Percentiles rank a stretch among this genome's conserved stretches.
phyloP scores from a whole-genome alignment of 2,888 invertebrate species.

The Hanleya hanleyi region DNA sequence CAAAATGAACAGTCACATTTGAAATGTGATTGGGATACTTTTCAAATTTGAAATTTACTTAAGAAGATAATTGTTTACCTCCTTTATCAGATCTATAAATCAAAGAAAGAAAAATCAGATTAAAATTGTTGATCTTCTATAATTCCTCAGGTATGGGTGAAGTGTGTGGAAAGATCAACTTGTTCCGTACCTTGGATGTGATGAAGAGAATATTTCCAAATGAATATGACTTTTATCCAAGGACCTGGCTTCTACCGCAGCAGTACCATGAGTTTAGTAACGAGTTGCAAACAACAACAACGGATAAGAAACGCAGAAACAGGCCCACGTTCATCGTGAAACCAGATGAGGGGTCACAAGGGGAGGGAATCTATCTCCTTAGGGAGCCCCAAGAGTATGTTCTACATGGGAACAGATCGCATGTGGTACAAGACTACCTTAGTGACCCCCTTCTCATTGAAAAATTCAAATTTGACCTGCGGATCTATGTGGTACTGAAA shows the following conservation, averaged over 20 bases:
- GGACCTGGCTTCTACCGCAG: slow-evolving; percentile 75
- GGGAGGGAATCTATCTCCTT: slow-evolving; percentile 75
- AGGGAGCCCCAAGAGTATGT: slow-evolving; percentile 70
- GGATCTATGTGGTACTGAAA: slow-evolving; percentile 74
- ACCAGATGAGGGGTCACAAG: slow-evolving; percentile 75
- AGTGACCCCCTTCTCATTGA: slow-evolving; percentile 73
- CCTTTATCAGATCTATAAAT: too few relatives aligned
- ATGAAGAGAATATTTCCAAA: slow-evolving; percentile 74
- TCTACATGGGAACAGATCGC: slow-evolving; percentile 39
- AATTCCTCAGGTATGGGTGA: slow-evolving; percentile 75
- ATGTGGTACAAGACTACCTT: slow-evolving; percentile 74
- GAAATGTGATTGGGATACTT: too few relatives aligned
- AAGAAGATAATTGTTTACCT: too few relatives aligned
- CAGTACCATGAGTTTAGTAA: slow-evolving; percentile 70
- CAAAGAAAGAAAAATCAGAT: too few relatives aligned
- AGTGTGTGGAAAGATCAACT: slow-evolving; percentile 73
- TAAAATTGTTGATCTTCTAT: too few relatives aligned
- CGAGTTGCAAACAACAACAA: slow-evolving; percentile 47
- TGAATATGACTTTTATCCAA: slow-evolving; percentile 75
- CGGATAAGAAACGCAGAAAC: slow-evolving; percentile 46
- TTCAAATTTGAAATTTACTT: too few relatives aligned
- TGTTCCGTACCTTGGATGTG: slow-evolving; percentile 73
- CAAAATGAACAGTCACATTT: too few relatives aligned
- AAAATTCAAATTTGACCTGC: slow-evolving; percentile 75
- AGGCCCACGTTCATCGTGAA: slow-evolving; percentile 75